phyloP scores from a whole-genome alignment of 2,113 vertebrate genomes.

The Oncorhynchus masou region DNA sequence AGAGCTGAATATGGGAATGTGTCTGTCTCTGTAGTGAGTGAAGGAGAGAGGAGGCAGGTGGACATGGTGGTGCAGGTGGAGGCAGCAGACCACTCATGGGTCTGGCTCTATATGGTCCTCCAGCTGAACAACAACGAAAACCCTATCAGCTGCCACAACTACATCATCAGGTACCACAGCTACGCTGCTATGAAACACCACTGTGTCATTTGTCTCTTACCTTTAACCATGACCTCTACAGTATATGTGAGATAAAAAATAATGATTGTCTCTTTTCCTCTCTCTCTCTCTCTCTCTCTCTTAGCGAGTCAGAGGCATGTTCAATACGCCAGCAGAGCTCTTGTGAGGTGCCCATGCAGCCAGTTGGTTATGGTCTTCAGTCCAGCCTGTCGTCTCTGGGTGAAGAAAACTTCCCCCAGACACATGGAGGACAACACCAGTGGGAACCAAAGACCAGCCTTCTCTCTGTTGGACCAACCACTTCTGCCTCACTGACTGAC shows the following conservation, averaged over 20 bases:
- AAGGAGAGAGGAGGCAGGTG: slow-evolving; percentile 80
- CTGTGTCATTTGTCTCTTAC: neutral
- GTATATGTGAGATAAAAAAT: neutral
- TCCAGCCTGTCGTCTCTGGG: slow-evolving; percentile 80
- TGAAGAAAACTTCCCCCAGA: slow-evolving; percentile 75
- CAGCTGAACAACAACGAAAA: slow-evolving; percentile 80
- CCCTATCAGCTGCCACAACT: slow-evolving; percentile 84
- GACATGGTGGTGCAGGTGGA: slow-evolving; percentile 88
- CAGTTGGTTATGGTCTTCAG: slow-evolving; percentile 64
- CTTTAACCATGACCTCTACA: neutral
- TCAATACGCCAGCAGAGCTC: slow-evolving; percentile 86
- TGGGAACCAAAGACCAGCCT: neutral
- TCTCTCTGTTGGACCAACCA: neutral
- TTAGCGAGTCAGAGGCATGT: slow-evolving; percentile 88
- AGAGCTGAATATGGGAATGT: neutral
- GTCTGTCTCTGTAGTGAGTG: slow-evolving; percentile 75
- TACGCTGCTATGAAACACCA: neutral
- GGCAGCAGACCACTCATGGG: slow-evolving; percentile 76
- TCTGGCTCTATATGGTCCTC: slow-evolving; percentile 87
- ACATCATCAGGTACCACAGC: slow-evolving; percentile 82
- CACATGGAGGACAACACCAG: slow-evolving; percentile 36
- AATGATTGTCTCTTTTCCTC: neutral
- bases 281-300: neutral
- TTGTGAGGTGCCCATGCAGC: slow-evolving; percentile 65
- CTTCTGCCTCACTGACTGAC: neutral